Percentiles rank a stretch among this genome's conserved stretches.
Conservation (phyloP, 2,113 vertebrate species). For the Chaetura pelagica region DNA sequence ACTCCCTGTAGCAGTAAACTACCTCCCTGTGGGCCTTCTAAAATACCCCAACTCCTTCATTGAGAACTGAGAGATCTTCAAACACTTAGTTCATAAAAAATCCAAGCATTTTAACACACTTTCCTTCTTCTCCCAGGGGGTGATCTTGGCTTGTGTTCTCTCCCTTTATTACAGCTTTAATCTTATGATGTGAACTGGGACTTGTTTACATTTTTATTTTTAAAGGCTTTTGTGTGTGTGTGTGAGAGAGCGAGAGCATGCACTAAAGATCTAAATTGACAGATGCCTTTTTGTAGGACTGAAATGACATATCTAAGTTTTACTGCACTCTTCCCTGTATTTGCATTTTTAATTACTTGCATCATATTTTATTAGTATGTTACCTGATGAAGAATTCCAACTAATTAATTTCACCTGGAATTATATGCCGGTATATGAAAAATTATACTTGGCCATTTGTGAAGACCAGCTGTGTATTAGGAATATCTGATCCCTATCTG, state of each 20-base stretch:
- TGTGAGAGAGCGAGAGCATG: not conserved
- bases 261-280: constrained; percentile 57
- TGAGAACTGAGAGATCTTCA: constrained; percentile 21
- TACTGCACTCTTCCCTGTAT: constrained; percentile 48
- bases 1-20: constrained; percentile 26
- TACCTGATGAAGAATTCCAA: constrained; percentile 68
- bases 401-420: constrained; percentile 81
- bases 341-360: constrained; percentile 77
- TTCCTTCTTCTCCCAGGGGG: constrained; percentile 37
- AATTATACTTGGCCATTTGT: constrained; percentile 69
- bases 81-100: constrained; percentile 58
- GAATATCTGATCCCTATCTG: constrained; percentile 70
- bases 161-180: constrained; percentile 58
- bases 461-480: constrained; percentile 72
- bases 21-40: constrained; percentile 38
- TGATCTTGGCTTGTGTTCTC: constrained; percentile 29
- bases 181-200: constrained; percentile 17
- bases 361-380: constrained; percentile 68
- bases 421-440: constrained; percentile 49
- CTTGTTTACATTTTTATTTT: constrained; percentile 65
- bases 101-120: constrained; percentile 34
- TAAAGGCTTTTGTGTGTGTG: constrained; percentile 8
- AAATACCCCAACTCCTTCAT: constrained; percentile 47
- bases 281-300: constrained; percentile 68
- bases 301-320: constrained; percentile 64